Conservation (phyloP, 1,140 invertebrate species). For the Wasmannia auropunctata region DNA sequence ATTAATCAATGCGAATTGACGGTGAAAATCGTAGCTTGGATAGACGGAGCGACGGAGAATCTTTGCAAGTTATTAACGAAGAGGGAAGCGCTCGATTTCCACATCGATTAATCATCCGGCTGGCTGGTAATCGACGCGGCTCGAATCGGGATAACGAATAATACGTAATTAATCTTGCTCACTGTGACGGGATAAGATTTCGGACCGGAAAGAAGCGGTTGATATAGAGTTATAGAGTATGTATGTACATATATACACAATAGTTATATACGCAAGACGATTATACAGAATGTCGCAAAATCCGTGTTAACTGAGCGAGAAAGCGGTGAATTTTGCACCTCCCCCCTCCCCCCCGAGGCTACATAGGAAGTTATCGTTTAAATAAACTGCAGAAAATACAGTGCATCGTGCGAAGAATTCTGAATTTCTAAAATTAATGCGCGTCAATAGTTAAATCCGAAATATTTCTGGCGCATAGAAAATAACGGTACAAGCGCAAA, state of each 20-base stretch:
- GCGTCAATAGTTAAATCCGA: neutral
- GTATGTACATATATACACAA: conserved; percentile 57
- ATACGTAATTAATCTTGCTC: conserved; percentile 60
- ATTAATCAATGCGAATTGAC: conserved; percentile 63
- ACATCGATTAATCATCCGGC: conserved; percentile 61
- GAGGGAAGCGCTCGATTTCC: conserved; percentile 16
- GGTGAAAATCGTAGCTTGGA: conserved; percentile 26
- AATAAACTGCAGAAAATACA: neutral
- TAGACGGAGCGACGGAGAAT: neutral
- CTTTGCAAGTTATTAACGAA: conserved; percentile 43
- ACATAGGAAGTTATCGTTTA: neutral
- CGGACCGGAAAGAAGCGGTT: neutral
- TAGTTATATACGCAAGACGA: conserved; percentile 47
- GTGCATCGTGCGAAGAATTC: neutral
- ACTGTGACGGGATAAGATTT: conserved; percentile 27
- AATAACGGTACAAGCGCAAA: neutral
- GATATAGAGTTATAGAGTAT: no score
- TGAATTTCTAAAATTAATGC: neutral
- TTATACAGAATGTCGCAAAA: conserved; percentile 44
- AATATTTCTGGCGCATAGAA: neutral
- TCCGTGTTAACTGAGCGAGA: neutral
- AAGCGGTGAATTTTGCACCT: neutral
- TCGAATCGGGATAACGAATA: conserved; percentile 45
- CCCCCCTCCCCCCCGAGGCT: no score
- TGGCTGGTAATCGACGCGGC: conserved; percentile 62